phyloP scores from a whole-genome alignment of 2,797 vertebrate genomes.

The Pseudotriccus pelzelni region DNA sequence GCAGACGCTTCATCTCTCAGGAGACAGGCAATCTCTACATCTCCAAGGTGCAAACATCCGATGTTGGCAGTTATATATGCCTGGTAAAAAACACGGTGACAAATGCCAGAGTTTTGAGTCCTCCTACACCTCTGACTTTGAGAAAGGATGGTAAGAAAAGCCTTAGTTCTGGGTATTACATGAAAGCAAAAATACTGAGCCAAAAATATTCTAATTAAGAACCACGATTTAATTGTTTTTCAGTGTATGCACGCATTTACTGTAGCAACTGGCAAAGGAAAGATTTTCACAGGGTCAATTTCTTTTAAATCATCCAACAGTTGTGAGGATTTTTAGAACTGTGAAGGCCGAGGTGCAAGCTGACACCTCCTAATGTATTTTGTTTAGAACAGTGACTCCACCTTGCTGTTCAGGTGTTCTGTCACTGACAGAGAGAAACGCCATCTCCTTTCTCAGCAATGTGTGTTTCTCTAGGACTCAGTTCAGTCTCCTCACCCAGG shows the following conservation, averaged over 20 bases:
- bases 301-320: neutral
- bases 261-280: neutral
- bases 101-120: conserved; percentile 90
- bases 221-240: neutral
- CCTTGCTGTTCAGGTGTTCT: neutral
- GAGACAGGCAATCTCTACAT: conserved; percentile 97
- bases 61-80: conserved; percentile 97
- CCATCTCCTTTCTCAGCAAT: neutral
- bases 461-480: neutral
- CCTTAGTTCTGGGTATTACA: neutral
- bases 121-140: conserved; percentile 92
- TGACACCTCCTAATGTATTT: neutral
- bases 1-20: conserved; percentile 97
- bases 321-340: neutral
- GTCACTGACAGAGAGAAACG: neutral
- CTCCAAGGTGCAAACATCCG: conserved; percentile 94
- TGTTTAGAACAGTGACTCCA: neutral
- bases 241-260: neutral
- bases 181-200: neutral
- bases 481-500: neutral
- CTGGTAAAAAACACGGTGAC: conserved; percentile 94
- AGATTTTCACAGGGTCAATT: neutral
- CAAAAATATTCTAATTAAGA: neutral
- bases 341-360: neutral
- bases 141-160: conserved; percentile 89